Base-by-base conservation (phyloP, 2,888 invertebrate species). In the Phragmatobia fuliginosa region DNA sequence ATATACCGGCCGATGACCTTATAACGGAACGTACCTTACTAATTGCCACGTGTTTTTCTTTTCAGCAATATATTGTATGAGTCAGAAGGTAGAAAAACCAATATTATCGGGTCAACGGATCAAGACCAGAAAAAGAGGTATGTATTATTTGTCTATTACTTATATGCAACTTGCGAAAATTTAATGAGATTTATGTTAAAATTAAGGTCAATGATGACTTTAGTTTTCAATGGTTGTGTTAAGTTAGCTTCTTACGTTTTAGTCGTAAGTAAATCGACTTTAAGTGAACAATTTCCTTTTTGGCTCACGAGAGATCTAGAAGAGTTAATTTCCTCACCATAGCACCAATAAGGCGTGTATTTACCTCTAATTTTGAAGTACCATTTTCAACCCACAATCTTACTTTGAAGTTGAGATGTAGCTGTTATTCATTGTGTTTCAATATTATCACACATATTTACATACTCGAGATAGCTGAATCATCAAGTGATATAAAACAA, bases 11-110 rank as follows among this genome's bases (percentile, higher is more conserved):
- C 93, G 93, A 91, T 93, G 94, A 94, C 94, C 94, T 83, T 87
- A 85, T 81, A 81, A 86, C 88, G 88, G 86, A 83, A 85, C 84
- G 82, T 80, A 79, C 82, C 78, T 79, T 79, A 85, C 67, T 93
- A 92, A 93, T 90, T 93, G 94, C 94, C 94, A 94, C 94, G 94
- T 94, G 94, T 93, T 90, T 92, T 92, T 92, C 85, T 86, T 83
- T 96, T 82, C 96, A 97, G 97, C 97, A 96, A 97, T 96, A 97
- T 96, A 96, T 99, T 99, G 98, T 99, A 99, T 99, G 99, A 99
- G 98, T 99, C 99, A 99, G 97, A 99, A 99, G 98, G 98, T 97
- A 97, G 99, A 99, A 98, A 99, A 99, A 98, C 99, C 99, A 97
- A 98, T 99, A 97, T 97, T 99, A 97, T 99, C 99, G 97, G 99